These are phyloP conservation scores for Drosophila mayri DNA, from an alignment of 1,140 invertebrate species.

Conservation along the genomic window DNA sequence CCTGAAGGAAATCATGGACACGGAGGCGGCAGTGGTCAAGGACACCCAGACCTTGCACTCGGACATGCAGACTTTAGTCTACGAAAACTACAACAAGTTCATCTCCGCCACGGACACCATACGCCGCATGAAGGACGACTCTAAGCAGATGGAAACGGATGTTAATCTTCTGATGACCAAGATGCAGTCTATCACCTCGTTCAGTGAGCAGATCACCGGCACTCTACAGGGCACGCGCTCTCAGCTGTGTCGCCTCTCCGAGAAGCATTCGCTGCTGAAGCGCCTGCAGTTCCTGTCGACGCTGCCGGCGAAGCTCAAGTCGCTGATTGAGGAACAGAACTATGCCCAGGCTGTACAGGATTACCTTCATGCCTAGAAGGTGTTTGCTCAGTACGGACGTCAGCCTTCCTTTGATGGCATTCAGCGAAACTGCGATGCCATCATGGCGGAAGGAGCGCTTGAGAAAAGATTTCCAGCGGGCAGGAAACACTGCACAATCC, in stretches of 20 bases:
- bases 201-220: constrained; percentile 95
- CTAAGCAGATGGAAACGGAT: constrained; percentile 98
- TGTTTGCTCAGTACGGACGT: constrained; percentile 95
- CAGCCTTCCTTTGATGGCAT: constrained; percentile 98
- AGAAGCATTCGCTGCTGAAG: constrained; percentile 94
- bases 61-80: constrained; percentile 99
- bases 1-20: constrained; percentile 94
- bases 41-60: constrained; percentile 97
- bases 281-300: constrained; percentile 98
- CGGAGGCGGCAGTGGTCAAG: constrained; percentile 92
- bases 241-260: constrained; percentile 95
- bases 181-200: constrained; percentile 96
- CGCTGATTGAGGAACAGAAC: constrained; percentile 92
- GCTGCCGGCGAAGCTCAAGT: constrained; percentile 95
- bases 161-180: constrained; percentile 97
- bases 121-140: constrained; percentile 98
- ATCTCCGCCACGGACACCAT: constrained; percentile 99
- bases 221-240: constrained; percentile 95
- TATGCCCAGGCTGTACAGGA: constrained; percentile 93
- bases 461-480: constrained; percentile 89
- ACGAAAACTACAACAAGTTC: constrained; percentile 99
- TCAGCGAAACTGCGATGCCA: constrained; percentile 92
- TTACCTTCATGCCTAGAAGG: constrained; percentile 94
- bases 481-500: constrained; percentile 92
- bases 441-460: constrained; percentile 92